Conservation (phyloP, 1,140 invertebrate species). For the Eurosta solidaginis region DNA sequence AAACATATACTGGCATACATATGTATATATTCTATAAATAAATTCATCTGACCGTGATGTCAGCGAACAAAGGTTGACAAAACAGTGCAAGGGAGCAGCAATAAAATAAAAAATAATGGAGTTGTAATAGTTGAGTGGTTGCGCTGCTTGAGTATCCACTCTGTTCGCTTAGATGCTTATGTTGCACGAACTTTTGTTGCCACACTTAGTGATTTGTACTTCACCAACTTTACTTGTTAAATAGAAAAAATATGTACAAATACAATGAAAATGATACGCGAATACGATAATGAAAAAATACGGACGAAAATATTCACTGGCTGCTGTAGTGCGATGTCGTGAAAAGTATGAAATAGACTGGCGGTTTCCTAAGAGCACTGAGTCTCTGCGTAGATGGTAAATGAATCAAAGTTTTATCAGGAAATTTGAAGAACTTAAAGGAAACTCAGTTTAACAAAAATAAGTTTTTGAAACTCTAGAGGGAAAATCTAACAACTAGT, state of each 20-base stretch:
- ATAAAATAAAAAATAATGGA: not conserved
- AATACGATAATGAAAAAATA: not conserved
- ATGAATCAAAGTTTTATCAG: too few relatives aligned
- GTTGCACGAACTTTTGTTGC: not conserved
- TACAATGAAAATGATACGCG: conserved; percentile 20
- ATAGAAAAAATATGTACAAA: conserved; percentile 4
- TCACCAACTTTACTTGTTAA: not conserved
- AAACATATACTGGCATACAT: not conserved
- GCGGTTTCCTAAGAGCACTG: too few relatives aligned
- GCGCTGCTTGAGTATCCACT: not conserved
- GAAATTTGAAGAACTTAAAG: too few relatives aligned
- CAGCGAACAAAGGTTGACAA: not conserved
- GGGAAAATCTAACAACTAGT: too few relatives aligned
- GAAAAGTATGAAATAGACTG: too few relatives aligned
- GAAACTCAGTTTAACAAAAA: too few relatives aligned
- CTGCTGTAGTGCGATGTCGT: too few relatives aligned
- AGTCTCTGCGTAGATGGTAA: too few relatives aligned
- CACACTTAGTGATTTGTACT: not conserved
- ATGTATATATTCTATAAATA: not conserved
- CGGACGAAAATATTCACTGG: too few relatives aligned
- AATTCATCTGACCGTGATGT: conserved; percentile 6
- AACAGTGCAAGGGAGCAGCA: not conserved
- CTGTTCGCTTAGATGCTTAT: not conserved
- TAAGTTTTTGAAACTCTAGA: too few relatives aligned
- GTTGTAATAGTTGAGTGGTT: conserved; percentile 12